Percentiles rank a stretch among this genome's conserved stretches.
Conservation (phyloP, 2,113 vertebrate species). For the Pseudopipra pipra region DNA sequence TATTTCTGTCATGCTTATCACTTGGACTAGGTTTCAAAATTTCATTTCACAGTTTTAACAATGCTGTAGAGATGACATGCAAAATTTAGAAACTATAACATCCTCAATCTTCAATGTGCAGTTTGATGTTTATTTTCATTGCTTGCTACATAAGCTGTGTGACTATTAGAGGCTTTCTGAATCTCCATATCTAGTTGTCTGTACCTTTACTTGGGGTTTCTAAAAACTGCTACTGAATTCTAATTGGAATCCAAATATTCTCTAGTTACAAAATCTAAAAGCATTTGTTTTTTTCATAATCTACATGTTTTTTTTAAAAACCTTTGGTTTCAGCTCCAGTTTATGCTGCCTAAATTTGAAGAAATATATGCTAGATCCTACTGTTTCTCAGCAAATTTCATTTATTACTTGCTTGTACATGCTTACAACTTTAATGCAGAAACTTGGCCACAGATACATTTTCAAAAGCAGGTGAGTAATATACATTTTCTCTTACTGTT, state of each 20-base stretch:
- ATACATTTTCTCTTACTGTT: neutral
- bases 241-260: neutral
- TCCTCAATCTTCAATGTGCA: neutral
- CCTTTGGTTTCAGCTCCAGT: constrained; percentile 73
- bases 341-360: constrained; percentile 63
- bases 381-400: constrained; percentile 87
- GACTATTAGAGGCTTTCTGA: neutral
- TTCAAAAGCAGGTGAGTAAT: constrained; percentile 83
- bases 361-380: constrained; percentile 81
- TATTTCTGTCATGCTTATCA: neutral
- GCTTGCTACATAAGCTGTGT: neutral
- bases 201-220: neutral
- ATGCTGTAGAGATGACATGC: neutral
- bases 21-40: neutral
- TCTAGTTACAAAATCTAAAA: neutral
- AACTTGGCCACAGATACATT: constrained; percentile 84
- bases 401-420: constrained; percentile 81
- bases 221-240: neutral
- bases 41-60: neutral
- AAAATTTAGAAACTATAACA: neutral
- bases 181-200: neutral
- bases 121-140: neutral
- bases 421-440: constrained; percentile 88
- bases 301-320: neutral
- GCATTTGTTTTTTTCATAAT: neutral